These are phyloP conservation scores for Palythoa caribaeorum DNA, from an alignment of 92 coral and sea anemone genomes.

Conservation along the genomic window DNA sequence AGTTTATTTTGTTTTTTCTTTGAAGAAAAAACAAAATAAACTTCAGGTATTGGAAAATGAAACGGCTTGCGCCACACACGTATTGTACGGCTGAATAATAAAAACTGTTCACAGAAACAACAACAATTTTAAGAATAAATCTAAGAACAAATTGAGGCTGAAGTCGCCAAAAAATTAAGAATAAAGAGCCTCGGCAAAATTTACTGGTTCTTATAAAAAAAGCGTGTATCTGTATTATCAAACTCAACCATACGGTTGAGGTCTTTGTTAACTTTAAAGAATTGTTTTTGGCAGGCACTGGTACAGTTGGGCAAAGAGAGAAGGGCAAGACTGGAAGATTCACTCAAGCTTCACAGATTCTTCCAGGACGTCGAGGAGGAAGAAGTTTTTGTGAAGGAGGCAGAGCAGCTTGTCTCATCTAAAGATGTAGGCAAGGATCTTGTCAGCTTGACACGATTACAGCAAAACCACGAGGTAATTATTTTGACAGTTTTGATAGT, in stretches of 20 bases:
- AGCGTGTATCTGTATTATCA: no score
- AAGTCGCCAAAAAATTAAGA: no score
- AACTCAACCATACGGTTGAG: neutral
- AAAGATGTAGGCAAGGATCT: conserved; percentile 97
- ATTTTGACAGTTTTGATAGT: neutral
- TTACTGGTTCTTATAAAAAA: no score
- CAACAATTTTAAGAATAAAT: no score
- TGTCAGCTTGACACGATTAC: conserved; percentile 90
- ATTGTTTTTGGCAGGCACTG: conserved; percentile 63
- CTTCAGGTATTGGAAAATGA: no score
- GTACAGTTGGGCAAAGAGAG: conserved; percentile 85
- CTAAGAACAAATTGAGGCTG: no score
- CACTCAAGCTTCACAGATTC: conserved; percentile 86
- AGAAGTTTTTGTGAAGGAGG: conserved; percentile 91
- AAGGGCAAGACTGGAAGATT: conserved; percentile 86
- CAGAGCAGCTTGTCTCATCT: conserved; percentile 84
- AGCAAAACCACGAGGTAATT: conserved; percentile 90
- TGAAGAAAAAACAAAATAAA: no score
- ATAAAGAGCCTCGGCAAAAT: no score
- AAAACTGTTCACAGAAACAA: no score
- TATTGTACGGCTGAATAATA: no score
- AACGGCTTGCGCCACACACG: no score
- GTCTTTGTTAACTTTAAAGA: neutral
- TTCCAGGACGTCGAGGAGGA: conserved; percentile 95
- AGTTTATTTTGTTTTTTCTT: no score